Conservation (phyloP, 30 jellyfish, hydroid and myxozoan genomes). For the Phacellophora camtschatica region DNA sequence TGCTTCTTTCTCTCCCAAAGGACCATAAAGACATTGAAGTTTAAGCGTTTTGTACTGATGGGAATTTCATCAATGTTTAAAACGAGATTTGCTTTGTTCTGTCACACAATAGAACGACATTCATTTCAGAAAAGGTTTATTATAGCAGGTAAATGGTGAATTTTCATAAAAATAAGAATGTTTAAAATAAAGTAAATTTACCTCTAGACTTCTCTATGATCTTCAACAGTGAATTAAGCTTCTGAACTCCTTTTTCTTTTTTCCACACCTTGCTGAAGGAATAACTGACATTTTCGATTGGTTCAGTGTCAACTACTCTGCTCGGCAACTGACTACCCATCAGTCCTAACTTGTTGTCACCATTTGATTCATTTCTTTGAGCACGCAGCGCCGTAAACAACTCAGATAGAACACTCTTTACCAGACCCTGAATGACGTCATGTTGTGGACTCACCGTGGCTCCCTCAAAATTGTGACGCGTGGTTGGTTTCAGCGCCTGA, state of each 20-base stretch:
- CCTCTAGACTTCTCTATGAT: slow-evolving; percentile 50
- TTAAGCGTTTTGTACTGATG: too few species aligned
- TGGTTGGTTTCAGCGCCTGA: slow-evolving; percentile 33
- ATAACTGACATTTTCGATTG: slow-evolving; percentile 63
- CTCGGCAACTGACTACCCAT: not conserved
- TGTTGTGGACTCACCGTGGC: slow-evolving; percentile 52
- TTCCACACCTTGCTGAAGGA: slow-evolving; percentile 68
- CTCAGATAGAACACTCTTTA: slow-evolving; percentile 84
- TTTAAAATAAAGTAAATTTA: too few species aligned
- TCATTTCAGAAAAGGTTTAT: too few species aligned
- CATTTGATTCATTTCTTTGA: slow-evolving; percentile 46
- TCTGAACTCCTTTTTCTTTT: slow-evolving; percentile 82
- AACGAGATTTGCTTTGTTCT: too few species aligned
- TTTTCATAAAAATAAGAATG: too few species aligned
- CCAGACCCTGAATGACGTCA: slow-evolving; percentile 75
- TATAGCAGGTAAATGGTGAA: too few species aligned
- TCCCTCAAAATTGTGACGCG: slow-evolving; percentile 57
- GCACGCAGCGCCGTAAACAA: slow-evolving; percentile 70
- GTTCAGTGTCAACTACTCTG: slow-evolving; percentile 8
- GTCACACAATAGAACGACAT: too few species aligned
- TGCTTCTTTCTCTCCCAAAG: too few species aligned
- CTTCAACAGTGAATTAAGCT: slow-evolving; percentile 60
- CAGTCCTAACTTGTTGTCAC: not conserved
- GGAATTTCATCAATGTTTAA: too few species aligned
- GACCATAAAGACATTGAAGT: too few species aligned